Conservation (phyloP, 1,140 invertebrate species). For the Lasaia peninsularis region DNA sequence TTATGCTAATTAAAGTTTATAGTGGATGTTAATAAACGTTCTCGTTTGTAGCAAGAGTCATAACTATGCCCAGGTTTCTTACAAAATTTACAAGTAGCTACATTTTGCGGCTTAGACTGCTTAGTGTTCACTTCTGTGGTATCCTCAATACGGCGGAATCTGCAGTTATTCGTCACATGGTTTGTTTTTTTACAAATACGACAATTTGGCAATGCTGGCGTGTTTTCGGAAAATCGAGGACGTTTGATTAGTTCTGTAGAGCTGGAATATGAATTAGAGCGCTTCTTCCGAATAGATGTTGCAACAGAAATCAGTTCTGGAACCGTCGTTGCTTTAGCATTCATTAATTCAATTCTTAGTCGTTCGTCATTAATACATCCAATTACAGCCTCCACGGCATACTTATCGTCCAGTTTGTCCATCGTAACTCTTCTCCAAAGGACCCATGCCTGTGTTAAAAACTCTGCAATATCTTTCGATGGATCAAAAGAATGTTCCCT, state of each 20-base stretch:
- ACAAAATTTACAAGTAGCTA: not conserved
- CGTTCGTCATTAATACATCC: constrained; percentile 15
- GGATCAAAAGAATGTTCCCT: constrained; percentile 34
- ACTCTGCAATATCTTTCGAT: constrained; percentile 23
- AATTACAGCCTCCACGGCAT: too few relatives aligned
- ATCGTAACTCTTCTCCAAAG: constrained; percentile 29
- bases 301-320: not conserved
- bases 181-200: not conserved
- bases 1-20: too few relatives aligned
- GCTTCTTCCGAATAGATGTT: not conserved
- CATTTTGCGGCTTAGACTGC: not conserved
- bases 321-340: constrained; percentile 8
- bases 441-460: constrained; percentile 27
- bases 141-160: not conserved
- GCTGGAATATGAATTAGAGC: not conserved
- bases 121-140: not conserved
- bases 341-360: constrained; percentile 23
- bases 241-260: too few relatives aligned
- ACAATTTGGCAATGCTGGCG: not conserved
- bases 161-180: not conserved
- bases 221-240: not conserved
- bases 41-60: not conserved
- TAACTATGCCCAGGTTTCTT: not conserved
- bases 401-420: constrained; percentile 24
- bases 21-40: constrained; percentile 3